phyloP scores from a whole-genome alignment of 2,888 invertebrate genomes.

The Dorcus parallelipipedus region DNA sequence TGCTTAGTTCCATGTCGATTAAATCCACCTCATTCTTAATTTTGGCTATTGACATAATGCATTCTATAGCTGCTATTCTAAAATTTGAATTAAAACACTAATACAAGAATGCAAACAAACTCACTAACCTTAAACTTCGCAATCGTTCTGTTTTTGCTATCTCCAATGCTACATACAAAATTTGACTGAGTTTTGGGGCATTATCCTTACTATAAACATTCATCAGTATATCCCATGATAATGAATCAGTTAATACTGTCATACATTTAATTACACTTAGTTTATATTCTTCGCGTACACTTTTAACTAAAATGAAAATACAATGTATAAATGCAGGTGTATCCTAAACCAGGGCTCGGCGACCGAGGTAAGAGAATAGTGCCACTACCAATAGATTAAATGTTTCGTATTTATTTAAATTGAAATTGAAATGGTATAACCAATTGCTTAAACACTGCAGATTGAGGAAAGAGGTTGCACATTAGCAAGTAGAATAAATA shows the following conservation, averaged over 20 bases:
- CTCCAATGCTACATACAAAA: slow-evolving; percentile 62
- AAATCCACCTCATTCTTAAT: slow-evolving; percentile 56
- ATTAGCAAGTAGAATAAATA: too few species aligned
- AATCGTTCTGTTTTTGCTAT: slow-evolving; percentile 66
- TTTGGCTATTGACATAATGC: slow-evolving; percentile 61
- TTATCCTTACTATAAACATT: slow-evolving; percentile 56
- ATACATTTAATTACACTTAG: slow-evolving; percentile 56
- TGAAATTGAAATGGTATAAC: too few species aligned
- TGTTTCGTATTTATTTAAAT: too few species aligned
- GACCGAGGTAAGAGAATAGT: too few species aligned
- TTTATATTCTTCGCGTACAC: slow-evolving; percentile 63
- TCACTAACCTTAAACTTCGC: slow-evolving; percentile 57
- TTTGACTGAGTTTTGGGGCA: slow-evolving; percentile 61
- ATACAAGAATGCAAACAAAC: slow-evolving; percentile 8
- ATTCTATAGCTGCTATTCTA: slow-evolving; percentile 55
- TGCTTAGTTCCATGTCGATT: slow-evolving; percentile 52
- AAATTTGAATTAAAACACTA: slow-evolving; percentile 1
- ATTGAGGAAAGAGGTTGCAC: too few species aligned
- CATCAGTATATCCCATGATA: slow-evolving; percentile 53
- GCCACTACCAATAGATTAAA: too few species aligned
- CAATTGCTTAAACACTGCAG: too few species aligned
- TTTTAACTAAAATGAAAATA: slow-evolving; percentile 46
- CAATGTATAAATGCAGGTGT: neutral
- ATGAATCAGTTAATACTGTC: slow-evolving; percentile 50
- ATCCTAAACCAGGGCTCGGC: neutral